phyloP scores from a whole-genome alignment of 1,140 invertebrate species.

The Cephus cinctus region DNA sequence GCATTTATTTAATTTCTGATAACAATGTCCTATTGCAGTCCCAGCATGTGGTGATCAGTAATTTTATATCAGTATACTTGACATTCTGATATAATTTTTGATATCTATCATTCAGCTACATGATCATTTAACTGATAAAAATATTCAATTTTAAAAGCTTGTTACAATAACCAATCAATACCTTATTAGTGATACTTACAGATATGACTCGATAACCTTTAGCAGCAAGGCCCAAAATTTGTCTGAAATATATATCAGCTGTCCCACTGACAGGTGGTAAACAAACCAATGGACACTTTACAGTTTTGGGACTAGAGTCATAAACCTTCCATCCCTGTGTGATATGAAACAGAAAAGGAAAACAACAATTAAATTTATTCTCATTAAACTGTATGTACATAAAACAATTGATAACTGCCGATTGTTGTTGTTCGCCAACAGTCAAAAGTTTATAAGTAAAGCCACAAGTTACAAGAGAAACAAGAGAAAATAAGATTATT shows the following conservation, averaged over 20 bases:
- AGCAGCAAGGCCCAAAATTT: slow-evolving; percentile 75
- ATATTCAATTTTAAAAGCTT: too few species aligned
- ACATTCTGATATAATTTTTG: too few species aligned
- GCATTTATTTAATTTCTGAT: too few species aligned
- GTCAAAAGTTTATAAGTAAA: background rate
- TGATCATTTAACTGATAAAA: too few species aligned
- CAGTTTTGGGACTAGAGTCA: slow-evolving; percentile 80
- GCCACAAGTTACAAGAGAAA: background rate
- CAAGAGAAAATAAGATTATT: slow-evolving; percentile 6
- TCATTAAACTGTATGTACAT: slow-evolving; percentile 5
- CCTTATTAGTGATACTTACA: slow-evolving; percentile 61
- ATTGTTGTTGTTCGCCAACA: background rate
- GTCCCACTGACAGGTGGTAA: slow-evolving; percentile 86
- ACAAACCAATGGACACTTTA: slow-evolving; percentile 79
- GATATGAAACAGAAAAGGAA: slow-evolving; percentile 24
- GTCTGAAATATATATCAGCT: slow-evolving; percentile 85
- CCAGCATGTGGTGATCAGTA: too few species aligned
- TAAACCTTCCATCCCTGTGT: slow-evolving; percentile 82
- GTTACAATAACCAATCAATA: too few species aligned
- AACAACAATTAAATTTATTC: slow-evolving; percentile 3
- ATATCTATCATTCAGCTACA: too few species aligned
- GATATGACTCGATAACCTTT: slow-evolving; percentile 83
- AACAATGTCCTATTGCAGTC: too few species aligned
- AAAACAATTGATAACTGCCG: slow-evolving; percentile 18
- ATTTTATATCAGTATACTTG: too few species aligned